These are phyloP conservation scores for Brevipalpus yothersi DNA, from an alignment of 1,140 invertebrate species.

Conservation along the genomic window DNA sequence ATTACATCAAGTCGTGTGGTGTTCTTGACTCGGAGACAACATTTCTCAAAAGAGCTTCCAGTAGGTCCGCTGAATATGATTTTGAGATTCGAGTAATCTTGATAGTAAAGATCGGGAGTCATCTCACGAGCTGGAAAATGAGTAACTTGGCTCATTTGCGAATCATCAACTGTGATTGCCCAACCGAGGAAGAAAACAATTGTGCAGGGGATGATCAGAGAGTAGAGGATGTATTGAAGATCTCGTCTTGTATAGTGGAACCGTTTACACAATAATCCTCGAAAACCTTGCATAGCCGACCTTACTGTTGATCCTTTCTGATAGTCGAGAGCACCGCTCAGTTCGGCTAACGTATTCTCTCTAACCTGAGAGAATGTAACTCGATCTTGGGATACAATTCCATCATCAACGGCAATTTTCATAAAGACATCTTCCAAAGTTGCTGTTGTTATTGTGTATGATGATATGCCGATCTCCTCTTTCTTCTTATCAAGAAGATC, in stretches of 20 bases:
- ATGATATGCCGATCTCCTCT: slow-evolving; percentile 33
- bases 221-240: slow-evolving; percentile 7
- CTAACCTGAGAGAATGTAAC: neutral
- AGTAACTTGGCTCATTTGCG: neutral
- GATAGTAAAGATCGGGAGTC: neutral
- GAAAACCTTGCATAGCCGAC: slow-evolving; percentile 1
- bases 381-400: neutral
- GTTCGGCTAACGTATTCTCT: no score
- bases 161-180: neutral
- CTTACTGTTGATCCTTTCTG: no score
- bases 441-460: slow-evolving; percentile 48
- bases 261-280: slow-evolving; percentile 11
- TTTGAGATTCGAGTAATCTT: neutral
- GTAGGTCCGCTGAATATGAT: neutral
- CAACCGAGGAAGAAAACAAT: neutral
- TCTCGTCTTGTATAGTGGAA: slow-evolving; percentile 13
- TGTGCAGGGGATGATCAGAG: slow-evolving; percentile 9
- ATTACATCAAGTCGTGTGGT: no score
- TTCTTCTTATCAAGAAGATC: slow-evolving; percentile 33
- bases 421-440: slow-evolving; percentile 55
- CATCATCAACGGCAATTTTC: neutral
- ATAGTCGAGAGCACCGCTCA: no score
- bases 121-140: neutral
- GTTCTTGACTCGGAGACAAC: no score
- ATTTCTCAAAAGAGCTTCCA: neutral